Percentiles rank a stretch among this genome's conserved stretches.
Conservation (phyloP, 1,140 invertebrate species). For the Pseudoatta argentina region DNA sequence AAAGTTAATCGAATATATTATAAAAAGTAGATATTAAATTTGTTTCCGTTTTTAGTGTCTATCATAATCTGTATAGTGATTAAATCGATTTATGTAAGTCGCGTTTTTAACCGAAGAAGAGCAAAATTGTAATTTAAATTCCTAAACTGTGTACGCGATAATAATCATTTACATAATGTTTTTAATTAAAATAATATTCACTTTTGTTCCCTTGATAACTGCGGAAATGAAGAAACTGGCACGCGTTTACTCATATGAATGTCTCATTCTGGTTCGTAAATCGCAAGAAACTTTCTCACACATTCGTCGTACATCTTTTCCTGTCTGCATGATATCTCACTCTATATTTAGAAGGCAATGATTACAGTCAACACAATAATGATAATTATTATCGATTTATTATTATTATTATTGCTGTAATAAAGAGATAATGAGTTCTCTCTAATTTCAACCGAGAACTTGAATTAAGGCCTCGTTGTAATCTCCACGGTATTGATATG, state of each 20-base stretch:
- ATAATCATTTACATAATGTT: constrained; percentile 18
- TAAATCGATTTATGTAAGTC: constrained; percentile 1
- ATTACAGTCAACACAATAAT: constrained; percentile 32
- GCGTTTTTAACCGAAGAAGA: not conserved
- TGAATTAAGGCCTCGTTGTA: not conserved
- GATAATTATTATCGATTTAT: not conserved
- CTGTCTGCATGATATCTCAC: constrained; percentile 51
- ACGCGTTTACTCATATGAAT: constrained; percentile 71
- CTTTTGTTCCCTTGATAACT: constrained; percentile 5
- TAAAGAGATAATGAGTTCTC: not conserved
- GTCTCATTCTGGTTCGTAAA: constrained; percentile 67
- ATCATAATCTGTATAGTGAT: not conserved
- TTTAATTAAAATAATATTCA: constrained; percentile 48
- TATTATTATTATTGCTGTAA: not conserved
- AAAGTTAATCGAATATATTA: not conserved
- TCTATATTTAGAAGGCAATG: constrained; percentile 71
- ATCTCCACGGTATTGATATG: not conserved
- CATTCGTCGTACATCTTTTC: constrained; percentile 72
- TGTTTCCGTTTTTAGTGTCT: not conserved
- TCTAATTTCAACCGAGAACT: not conserved
- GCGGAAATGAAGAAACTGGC: constrained; percentile 55
- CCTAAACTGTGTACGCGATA: constrained; percentile 8
- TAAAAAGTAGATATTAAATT: not conserved
- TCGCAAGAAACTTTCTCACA: constrained; percentile 71
- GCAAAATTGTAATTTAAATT: constrained; percentile 38